These are phyloP conservation scores for Forficula auricularia DNA, from an alignment of 1,140 invertebrate genomes.

Conservation along the genomic window DNA sequence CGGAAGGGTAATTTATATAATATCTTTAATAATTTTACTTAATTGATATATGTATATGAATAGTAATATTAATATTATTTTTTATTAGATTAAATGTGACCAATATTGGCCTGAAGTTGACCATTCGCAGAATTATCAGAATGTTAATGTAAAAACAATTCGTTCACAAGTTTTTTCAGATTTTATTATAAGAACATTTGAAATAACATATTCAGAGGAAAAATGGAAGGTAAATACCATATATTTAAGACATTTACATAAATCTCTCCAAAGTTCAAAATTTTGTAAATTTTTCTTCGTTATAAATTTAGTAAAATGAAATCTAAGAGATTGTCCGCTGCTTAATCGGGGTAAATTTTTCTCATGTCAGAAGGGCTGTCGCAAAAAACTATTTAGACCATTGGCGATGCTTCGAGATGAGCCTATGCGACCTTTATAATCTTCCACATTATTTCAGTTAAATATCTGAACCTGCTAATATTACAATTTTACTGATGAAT, in stretches of 20 bases:
- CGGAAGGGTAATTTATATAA: conserved; percentile 23
- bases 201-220: conserved; percentile 2
- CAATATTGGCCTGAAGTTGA: conserved; percentile 10
- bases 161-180: conserved; percentile 20
- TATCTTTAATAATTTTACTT: not conserved
- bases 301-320: too few species aligned
- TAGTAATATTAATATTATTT: not conserved
- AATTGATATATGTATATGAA: not conserved
- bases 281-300: not conserved
- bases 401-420: too few species aligned
- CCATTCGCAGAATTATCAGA: not conserved
- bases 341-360: too few species aligned
- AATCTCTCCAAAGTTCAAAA: not conserved
- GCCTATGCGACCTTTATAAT: too few species aligned
- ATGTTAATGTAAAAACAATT: conserved; percentile 1
- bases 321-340: too few species aligned
- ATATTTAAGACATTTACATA: not conserved
- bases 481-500: too few species aligned
- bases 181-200: conserved; percentile 5
- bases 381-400: too few species aligned
- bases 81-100: conserved; percentile 10
- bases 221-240: conserved; percentile 11
- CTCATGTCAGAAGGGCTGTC: too few species aligned
- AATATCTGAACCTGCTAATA: too few species aligned
- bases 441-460: too few species aligned